Evolutionary conservation across 1,140 invertebrate genomes (phyloP), one percentile per base, ranked within the genome.

Genomic region (Pygmarrhopalites habei): DNA sequence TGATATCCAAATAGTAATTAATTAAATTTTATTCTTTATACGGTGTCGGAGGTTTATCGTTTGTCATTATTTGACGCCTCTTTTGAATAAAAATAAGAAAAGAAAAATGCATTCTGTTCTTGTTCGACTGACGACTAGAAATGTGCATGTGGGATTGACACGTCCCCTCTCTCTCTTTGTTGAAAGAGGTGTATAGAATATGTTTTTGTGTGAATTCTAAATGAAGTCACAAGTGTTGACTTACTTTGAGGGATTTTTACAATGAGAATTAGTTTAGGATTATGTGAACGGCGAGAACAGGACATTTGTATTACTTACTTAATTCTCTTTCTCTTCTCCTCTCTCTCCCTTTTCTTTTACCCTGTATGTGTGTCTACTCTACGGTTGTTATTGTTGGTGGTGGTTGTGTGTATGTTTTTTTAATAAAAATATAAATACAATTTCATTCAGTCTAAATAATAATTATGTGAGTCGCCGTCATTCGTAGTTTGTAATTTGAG

Each of bases 261-360:
- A 12, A n/a, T n/a, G 12, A 41, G 12, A 12, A 41, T 41, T 12
- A 41, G 12, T 41, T 12, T n/a, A 41, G n/a, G 39, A 41, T 41
- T 41, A 41, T 41, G 39, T 41, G 39, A 41, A 41, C 39, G n/a
- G n/a, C n/a, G n/a, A n/a, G n/a, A n/a, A n/a, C n/a, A n/a, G 39
- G 39, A 41, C n/a, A 41, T n/a, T 41, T 41, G 39, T 41, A 41
- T 41, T n/a, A 41, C 39, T 41, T 41, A 41, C 39, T 41, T 41
- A 41, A 12, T 41, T 41, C 12, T 12, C 39, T 41, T n/a, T 12
- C 12, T 12, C 39, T 41, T n/a, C n/a, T 41, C 39, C 12, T 12
- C 39, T 12, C 39, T 12, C n/a, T 12, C 12, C 39, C 39, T n/a
- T 12, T 41, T 12, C 39, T 12, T 12, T 41, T 12, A 41, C 12